Percentiles rank a stretch among this genome's conserved stretches.
These are phyloP conservation scores for Drosophila longiperda DNA, from an alignment of 2,888 invertebrate genomes.

Conservation along the genomic window DNA sequence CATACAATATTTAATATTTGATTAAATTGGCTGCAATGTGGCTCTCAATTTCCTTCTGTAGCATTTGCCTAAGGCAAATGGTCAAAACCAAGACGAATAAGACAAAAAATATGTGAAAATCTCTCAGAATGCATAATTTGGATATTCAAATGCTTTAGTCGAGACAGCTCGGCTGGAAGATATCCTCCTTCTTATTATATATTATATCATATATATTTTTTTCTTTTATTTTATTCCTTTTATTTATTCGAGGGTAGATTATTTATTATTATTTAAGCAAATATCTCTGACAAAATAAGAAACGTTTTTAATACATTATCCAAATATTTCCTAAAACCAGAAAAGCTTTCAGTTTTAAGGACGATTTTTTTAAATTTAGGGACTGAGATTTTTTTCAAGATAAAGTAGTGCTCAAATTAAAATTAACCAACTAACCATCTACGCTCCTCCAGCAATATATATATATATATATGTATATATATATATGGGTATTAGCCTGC, in stretches of 20 bases:
- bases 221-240: neutral
- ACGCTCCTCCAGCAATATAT: neutral
- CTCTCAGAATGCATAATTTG: neutral
- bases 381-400: neutral
- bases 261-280: neutral
- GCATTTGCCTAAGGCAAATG: neutral
- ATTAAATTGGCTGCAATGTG: neutral
- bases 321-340: neutral
- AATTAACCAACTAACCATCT: neutral
- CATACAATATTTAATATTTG: neutral
- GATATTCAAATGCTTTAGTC: neutral
- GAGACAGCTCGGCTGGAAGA: too few species aligned
- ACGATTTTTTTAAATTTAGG: neutral
- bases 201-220: neutral
- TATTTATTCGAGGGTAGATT: neutral
- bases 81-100: neutral
- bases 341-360: neutral
- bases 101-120: neutral
- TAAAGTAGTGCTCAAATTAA: neutral
- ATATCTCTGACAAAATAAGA: neutral
- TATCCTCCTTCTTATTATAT: too few species aligned
- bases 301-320: neutral
- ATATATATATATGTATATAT: neutral
- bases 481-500: too few species aligned
- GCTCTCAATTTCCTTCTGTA: neutral